Base-by-base conservation (phyloP, 2,113 vertebrate genomes). In the Beaufortia kweichowensis region DNA sequence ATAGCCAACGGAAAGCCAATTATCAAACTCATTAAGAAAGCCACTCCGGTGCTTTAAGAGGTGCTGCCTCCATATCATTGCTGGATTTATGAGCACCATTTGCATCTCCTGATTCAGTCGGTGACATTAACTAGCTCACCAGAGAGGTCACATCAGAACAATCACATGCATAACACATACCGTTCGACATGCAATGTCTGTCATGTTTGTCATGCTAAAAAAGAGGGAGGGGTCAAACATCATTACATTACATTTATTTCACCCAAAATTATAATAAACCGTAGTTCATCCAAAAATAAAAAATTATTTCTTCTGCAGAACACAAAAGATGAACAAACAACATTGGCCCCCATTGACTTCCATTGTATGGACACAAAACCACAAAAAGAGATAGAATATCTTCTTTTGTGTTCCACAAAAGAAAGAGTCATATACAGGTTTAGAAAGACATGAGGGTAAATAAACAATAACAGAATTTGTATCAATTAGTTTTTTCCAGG, bases 11-110 rank as follows among this genome's bases (percentile, higher is more conserved):
- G 88, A 87, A 70, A 91, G 88, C 85, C 89, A 91, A 91, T 91
- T 91, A 92, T 88, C 82, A 86, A 92, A 91, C 82, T 89, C 90
- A 90, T 91, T 91, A 90, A 89, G 87, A 86, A 87, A 87, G 82
- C 87, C 80, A 85, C 88, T 84, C 83, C 73, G 77, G 67, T 66
- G 83, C 87, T 90, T 88, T 87, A 87, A 92, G 87, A 84, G 74
- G 76, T 83, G 80, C 78, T 73, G 60, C 80, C 80, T 76, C 80
- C 46, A 65, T 82, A 87, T 88, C 83, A 39, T 68, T 79, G 77
- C 81, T 79, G 80, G 74, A 84, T 88, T 84, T 86, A 73, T 82
- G 33, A 62, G 72, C 9, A 17, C 80, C 46, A 71, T 73, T 74
- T 74, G 65, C 63, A 75, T 77, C 69, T 59, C n/a, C 59, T 39